Evolutionary conservation across 2,888 invertebrate species (phyloP), one percentile per base, ranked within the genome.

Genomic region (Uloborus plumipes): DNA sequence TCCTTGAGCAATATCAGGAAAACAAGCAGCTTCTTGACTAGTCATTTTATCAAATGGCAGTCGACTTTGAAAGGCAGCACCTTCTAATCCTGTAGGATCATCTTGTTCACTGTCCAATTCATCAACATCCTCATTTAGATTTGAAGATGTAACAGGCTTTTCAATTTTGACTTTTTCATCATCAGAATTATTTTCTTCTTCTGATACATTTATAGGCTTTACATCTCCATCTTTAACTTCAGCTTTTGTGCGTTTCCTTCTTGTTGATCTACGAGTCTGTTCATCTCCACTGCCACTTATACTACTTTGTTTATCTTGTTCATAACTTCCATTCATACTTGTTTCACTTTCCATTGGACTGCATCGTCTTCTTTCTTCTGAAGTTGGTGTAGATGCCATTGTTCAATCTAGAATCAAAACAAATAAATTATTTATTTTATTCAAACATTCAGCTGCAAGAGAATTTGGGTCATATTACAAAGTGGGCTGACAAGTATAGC

Each of bases 41-140:
- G 97, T 97, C 92, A 98, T 93, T 89, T 97, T 97, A 88, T 97
- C 97, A 89, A 94, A 95, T 0, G 98, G 97, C 88, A 99, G 91
- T 58, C 98, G 92, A 86, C 97, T 97, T 89, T 98, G 86, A 64
- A 85, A 86, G 18, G 86, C 86, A 70, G 84, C 85, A 9, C 85
- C 85, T 83, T 86, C 90, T 7, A 86, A 79, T 18, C 90, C 91
- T 85, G 91, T 89, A 1, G 91, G 91, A 86, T 91, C 91, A 87
- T 91, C 91, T 86, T 90, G 90, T 85, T 91, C 91, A 74, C 90
- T 91, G 78, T 91, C 91, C 69, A 89, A 89, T 78, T 89, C 89
- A 22, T 88, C 88, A 1, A 84, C 78, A 14, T 84, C 83, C 50
- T 84, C 85, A 53, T 65, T 72, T 13, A 67, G 65, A 20, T 70